Conservation (phyloP, 2,888 invertebrate species). For the Leptinotarsa haldemani region DNA sequence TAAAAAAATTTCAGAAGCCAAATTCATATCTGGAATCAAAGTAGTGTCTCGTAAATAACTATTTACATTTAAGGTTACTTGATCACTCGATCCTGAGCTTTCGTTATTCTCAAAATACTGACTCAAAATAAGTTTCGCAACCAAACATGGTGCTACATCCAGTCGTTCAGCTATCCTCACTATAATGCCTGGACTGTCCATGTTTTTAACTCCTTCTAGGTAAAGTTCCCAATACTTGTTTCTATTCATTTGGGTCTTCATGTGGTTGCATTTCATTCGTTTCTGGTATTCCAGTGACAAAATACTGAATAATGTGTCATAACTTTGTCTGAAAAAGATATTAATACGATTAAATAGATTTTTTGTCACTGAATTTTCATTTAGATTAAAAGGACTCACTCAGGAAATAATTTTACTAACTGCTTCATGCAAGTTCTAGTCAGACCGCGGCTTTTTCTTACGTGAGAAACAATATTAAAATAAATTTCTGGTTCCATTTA, state of each 20-base stretch:
- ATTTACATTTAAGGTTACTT: slow-evolving; percentile 64
- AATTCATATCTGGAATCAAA: slow-evolving; percentile 76
- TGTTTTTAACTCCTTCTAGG: slow-evolving; percentile 61
- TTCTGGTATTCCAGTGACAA: slow-evolving; percentile 74
- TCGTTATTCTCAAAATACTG: slow-evolving; percentile 62
- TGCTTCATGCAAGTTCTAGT: slow-evolving; percentile 49
- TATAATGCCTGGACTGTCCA: slow-evolving; percentile 72
- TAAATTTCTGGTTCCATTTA: slow-evolving; percentile 46
- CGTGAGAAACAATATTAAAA: slow-evolving; percentile 44
- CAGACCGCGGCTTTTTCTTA: slow-evolving; percentile 50
- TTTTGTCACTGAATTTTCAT: neutral
- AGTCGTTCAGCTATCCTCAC: slow-evolving; percentile 69
- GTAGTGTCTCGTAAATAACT: slow-evolving; percentile 77
- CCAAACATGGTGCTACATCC: slow-evolving; percentile 70
- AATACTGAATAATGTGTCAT: slow-evolving; percentile 77
- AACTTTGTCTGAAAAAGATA: slow-evolving; percentile 62
- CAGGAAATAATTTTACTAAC: slow-evolving; percentile 68
- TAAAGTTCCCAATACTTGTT: slow-evolving; percentile 66
- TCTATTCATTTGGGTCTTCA: slow-evolving; percentile 71
- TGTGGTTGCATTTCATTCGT: slow-evolving; percentile 73
- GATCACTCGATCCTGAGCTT: slow-evolving; percentile 47
- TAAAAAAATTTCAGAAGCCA: slow-evolving; percentile 80
- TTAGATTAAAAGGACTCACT: slow-evolving; percentile 63
- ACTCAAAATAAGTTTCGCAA: slow-evolving; percentile 72
- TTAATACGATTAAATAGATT: neutral